Conservation (phyloP, 2,113 vertebrate genomes). For the Typhlomys cinereus region DNA sequence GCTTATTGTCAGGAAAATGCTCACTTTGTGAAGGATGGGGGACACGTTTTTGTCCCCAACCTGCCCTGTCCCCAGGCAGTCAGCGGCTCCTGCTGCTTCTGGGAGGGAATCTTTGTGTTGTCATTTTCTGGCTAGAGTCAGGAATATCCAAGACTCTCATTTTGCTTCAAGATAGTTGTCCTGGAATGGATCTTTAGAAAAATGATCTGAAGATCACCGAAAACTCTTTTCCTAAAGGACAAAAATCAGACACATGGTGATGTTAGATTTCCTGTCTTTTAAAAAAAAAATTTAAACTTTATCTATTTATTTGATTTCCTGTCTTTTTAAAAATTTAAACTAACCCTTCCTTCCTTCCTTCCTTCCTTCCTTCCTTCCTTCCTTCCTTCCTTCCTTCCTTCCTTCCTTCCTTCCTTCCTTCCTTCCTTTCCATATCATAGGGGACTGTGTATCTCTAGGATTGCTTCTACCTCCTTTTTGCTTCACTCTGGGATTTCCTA, state of each 20-base stretch:
- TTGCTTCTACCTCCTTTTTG: too few species aligned
- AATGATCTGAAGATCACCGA: background rate
- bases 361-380: too few species aligned
- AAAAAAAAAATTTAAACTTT: too few species aligned
- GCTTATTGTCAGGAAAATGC: slow-evolving; percentile 55
- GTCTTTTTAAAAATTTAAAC: too few species aligned
- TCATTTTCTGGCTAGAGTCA: background rate
- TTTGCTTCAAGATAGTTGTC: background rate
- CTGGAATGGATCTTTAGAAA: slow-evolving; percentile 17
- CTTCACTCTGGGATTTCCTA: too few species aligned
- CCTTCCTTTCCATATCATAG: too few species aligned
- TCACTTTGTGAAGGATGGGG: slow-evolving; percentile 50
- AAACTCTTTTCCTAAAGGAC: background rate
- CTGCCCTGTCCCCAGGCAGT: background rate
- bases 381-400: too few species aligned
- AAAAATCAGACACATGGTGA: background rate
- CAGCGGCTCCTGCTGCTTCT: background rate
- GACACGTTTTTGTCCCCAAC: background rate
- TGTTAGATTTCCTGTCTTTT: background rate
- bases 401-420: too few species aligned
- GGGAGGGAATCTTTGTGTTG: background rate
- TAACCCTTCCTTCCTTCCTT: too few species aligned
- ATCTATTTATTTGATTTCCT: too few species aligned
- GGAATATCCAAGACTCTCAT: background rate
- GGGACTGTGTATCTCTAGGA: too few species aligned